A percentile compares a stretch with the other conserved stretches of the same genome.
Evolutionary conservation across 92 coral and sea anemone species (phyloP).

Genomic region (Zoanthus sansibaricus): DNA sequence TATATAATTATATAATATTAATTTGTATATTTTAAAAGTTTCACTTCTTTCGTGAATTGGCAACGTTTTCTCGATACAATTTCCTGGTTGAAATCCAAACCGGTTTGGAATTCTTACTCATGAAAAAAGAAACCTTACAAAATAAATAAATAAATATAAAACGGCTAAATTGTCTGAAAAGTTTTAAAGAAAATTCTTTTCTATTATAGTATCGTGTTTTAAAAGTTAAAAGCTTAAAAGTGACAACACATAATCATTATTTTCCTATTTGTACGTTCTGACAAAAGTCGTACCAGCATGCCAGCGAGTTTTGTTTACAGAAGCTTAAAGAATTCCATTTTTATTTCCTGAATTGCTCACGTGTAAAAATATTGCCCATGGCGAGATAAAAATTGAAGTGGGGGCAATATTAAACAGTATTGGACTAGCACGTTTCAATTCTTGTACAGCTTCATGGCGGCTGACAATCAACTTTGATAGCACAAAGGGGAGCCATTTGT

Average conservation of each 20-base stretch:
- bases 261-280: not conserved
- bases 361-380: slow-evolving; percentile 51
- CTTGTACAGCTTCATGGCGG: slow-evolving; percentile 23
- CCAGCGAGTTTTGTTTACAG: slow-evolving; percentile 43
- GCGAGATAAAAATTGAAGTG: slow-evolving; percentile 18
- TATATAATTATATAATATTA: not conserved
- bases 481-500: slow-evolving; percentile 39
- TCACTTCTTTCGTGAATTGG: not conserved
- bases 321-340: slow-evolving; percentile 26
- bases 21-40: not conserved
- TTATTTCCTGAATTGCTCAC: slow-evolving; percentile 49
- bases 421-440: slow-evolving; percentile 43
- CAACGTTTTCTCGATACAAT: not conserved
- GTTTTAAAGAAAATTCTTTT: not conserved
- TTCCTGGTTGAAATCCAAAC: not conserved
- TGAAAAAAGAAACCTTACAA: not conserved
- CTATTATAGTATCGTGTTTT: not conserved
- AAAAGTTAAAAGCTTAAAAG: not conserved
- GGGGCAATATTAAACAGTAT: slow-evolving; percentile 39
- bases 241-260: not conserved
- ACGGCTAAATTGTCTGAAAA: not conserved
- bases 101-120: not conserved
- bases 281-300: slow-evolving; percentile 24
- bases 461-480: slow-evolving; percentile 31
- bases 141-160: not conserved